Evolutionary conservation across 30 jellyfish, hydroid and myxozoan genomes (phyloP), one percentile per base, ranked within the genome.

Genomic region (Cassiopea xamachana): DNA sequence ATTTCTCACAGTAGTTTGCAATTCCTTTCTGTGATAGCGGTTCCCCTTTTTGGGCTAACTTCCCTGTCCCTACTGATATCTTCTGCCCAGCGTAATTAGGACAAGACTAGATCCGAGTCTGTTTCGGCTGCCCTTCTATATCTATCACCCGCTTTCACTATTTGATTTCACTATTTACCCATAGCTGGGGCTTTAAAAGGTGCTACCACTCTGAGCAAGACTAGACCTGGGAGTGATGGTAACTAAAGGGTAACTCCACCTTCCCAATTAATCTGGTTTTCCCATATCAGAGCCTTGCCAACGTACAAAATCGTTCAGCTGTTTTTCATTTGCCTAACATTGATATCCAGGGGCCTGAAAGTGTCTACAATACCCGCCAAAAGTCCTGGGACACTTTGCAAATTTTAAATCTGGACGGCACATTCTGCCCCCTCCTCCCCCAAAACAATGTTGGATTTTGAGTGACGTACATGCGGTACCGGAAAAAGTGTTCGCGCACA

Each of bases 61-160:
- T 27, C 39, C 39, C 39, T 27, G 39, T 27, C 39, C 39, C 39
- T 27, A 27, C 39, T 27, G 39, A 27, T 27, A 27, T 27, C 39
- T 27, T 27, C 39, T 27, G 39, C 39, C 39, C 39, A 27, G 39
- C 39, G 39, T 27, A 27, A 27, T 27, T 27, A 27, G 39, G 39
- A 27, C 39, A 27, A 27, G 39, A 86, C 93, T 88, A 74, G 75
- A 87, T 86, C 88, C 75, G 14, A 84, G 50, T 81, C 60, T 88
- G 59, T 90, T 81, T 93, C 97, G 85, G 93, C 82, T 90, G 85
- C 43, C 84, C 76, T 84, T 13, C 85, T 64, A 78, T 87, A 49
- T 80, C 92, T 43, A 14, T n/a, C 75, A 7, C 46, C 73, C 73
- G 48, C 75, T 12, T 2, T 8, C 15, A 17, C 39, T 27, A 27